A percentile compares a stretch with the other conserved stretches of the same genome.
Conservation (phyloP, 1,140 invertebrate genomes). For the Brachionus asplanchnoidis region DNA sequence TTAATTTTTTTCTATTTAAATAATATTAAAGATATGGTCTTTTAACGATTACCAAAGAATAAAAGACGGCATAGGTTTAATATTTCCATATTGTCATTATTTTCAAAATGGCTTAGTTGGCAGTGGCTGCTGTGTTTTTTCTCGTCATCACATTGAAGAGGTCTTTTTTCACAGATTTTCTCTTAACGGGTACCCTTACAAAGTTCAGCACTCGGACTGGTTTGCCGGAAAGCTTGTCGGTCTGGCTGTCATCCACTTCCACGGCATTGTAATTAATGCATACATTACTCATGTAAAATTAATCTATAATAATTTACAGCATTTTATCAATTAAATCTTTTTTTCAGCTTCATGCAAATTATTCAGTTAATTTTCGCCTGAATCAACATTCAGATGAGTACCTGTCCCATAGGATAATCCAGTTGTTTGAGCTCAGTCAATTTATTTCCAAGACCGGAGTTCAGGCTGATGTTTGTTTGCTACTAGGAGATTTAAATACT, state of each 20-base stretch:
- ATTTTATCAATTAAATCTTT: not conserved
- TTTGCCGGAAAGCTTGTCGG: conserved; percentile 41
- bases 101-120: conserved; percentile 39
- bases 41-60: not conserved
- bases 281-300: conserved; percentile 40
- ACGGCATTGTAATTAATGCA: not conserved
- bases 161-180: conserved; percentile 28
- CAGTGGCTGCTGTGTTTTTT: conserved; percentile 41
- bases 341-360: conserved; percentile 40
- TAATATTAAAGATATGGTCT: not conserved
- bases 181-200: conserved; percentile 38
- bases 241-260: not conserved
- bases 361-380: not conserved
- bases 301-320: not conserved
- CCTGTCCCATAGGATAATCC: conserved; percentile 8
- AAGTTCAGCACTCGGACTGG: conserved; percentile 40
- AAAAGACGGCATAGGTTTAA: not conserved
- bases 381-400: conserved; percentile 22
- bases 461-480: not conserved
- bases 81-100: conserved; percentile 17
- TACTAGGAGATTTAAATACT: conserved; percentile 40
- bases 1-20: not conserved
- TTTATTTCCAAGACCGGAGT: conserved; percentile 5
- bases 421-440: conserved; percentile 34
- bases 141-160: not conserved